Evolutionary conservation across 2,113 vertebrate genomes (phyloP).

Genomic region (human (Homo sapiens)): GRCh38 chr16:12290501-12291000

Average conservation of each 20-base stretch:
- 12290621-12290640: background rate
- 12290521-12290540: background rate
- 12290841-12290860: background rate
- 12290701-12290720: background rate
- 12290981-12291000: background rate
- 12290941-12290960: background rate
- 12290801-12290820: background rate
- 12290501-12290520: rapidly evolving
- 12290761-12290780: background rate
- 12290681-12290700: background rate
- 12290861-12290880: background rate
- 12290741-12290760: background rate
- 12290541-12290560: background rate
- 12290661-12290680: background rate
- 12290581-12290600: background rate
- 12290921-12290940: background rate
- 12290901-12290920: background rate
- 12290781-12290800: background rate
- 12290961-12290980: background rate
- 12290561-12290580: background rate
- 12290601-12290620: background rate
- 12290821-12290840: background rate
- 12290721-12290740: background rate
- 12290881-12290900: background rate
- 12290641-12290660: background rate